These are phyloP conservation scores for Choristoneura fumiferana DNA, from an alignment of 1,140 invertebrate genomes.

Conservation along the genomic window DNA sequence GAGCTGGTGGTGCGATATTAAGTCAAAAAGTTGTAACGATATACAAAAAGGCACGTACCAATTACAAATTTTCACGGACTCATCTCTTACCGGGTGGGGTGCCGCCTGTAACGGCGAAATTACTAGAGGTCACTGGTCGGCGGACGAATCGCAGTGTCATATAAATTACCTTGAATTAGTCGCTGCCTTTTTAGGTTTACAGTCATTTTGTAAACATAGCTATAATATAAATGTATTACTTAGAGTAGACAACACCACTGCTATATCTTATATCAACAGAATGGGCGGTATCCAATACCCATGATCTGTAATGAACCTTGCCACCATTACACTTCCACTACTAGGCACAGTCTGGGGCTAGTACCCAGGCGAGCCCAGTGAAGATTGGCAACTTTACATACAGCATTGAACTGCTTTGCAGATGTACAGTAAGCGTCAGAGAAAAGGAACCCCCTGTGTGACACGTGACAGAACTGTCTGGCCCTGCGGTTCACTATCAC, in stretches of 20 bases:
- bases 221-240: conserved; percentile 27
- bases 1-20: conserved; percentile 8
- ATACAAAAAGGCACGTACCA: conserved; percentile 14
- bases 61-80: conserved; percentile 21
- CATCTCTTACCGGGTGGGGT: conserved; percentile 21
- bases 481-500: too few relatives aligned
- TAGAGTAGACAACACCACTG: conserved; percentile 31
- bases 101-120: conserved; percentile 8
- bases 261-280: conserved; percentile 41
- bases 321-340: background rate
- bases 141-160: conserved; percentile 7
- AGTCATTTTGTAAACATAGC: conserved; percentile 15
- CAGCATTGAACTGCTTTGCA: too few relatives aligned
- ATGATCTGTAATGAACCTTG: background rate
- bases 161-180: conserved; percentile 22
- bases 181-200: conserved; percentile 19
- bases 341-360: too few relatives aligned
- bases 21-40: background rate
- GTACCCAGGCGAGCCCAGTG: too few relatives aligned
- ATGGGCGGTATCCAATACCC: conserved; percentile 20
- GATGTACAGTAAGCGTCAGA: too few relatives aligned
- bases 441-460: too few relatives aligned
- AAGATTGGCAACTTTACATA: too few relatives aligned
- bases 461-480: too few relatives aligned
- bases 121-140: conserved; percentile 7